Percentiles rank a stretch among this genome's conserved stretches.
phyloP scores from a whole-genome alignment of 2,113 vertebrate species.

The Procavia capensis region DNA sequence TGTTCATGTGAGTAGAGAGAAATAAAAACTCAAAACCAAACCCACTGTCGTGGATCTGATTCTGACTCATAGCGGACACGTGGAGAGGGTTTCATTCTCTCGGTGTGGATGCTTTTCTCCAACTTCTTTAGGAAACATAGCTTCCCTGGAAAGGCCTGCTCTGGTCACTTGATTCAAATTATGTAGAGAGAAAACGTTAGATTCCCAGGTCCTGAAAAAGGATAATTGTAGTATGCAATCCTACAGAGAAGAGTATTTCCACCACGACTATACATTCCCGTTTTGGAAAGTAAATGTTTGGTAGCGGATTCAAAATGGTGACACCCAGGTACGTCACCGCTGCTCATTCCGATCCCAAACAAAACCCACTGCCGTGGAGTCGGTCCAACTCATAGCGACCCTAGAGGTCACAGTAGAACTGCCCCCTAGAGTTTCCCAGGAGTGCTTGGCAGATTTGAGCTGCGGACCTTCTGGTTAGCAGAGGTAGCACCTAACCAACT shows the following conservation, averaged over 20 bases:
- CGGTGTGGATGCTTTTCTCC: neutral
- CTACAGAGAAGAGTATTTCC: neutral
- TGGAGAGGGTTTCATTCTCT: neutral
- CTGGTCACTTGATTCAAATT: neutral
- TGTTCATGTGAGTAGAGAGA: neutral
- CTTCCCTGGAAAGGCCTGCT: neutral
- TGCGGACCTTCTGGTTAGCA: no score
- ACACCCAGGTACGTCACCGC: conserved; percentile 45
- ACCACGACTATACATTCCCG: neutral
- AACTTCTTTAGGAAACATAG: neutral
- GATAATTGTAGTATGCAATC: neutral
- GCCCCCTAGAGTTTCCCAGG: no score
- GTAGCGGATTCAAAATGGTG: conserved; percentile 80
- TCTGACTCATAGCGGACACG: no score
- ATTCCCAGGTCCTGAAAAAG: neutral
- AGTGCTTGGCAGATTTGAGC: no score
- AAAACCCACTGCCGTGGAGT: no score
- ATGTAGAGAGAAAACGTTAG: neutral
- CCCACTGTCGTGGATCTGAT: no score
- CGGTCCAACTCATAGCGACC: no score
- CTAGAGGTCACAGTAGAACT: no score
- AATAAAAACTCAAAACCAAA: no score
- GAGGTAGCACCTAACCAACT: no score
- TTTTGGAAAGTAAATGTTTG: conserved; percentile 62
- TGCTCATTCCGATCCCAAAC: neutral